Evolutionary conservation across 2,113 vertebrate species (phyloP).

Genomic region (Glaucidium brasilianum): DNA sequence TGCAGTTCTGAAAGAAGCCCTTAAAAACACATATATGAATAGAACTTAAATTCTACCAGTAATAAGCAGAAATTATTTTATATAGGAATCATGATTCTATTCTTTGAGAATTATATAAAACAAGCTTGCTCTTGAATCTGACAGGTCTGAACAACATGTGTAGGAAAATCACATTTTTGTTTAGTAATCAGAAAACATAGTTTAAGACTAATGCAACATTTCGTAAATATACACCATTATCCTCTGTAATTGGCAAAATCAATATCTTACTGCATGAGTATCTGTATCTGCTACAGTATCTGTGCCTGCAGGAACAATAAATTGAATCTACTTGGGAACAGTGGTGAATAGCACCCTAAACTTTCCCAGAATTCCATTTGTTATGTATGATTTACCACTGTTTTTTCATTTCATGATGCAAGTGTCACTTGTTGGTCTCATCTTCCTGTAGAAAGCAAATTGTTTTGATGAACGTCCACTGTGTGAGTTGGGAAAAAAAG

Average conservation of each 20-base stretch:
- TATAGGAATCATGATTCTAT: background rate
- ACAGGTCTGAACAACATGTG: background rate
- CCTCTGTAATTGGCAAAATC: slow-evolving; percentile 25
- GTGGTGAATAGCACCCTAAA: background rate
- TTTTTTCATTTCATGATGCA: background rate
- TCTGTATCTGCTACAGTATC: background rate
- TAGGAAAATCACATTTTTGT: background rate
- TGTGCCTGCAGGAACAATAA: background rate
- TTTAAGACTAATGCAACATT: background rate
- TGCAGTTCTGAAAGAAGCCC: background rate
- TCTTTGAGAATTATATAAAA: background rate
- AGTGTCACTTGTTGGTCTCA: background rate
- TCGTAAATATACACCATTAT: background rate
- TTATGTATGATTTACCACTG: slow-evolving; percentile 10
- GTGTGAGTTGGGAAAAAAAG: background rate
- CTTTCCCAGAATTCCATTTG: slow-evolving; percentile 24
- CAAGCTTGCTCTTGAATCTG: background rate
- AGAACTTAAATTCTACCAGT: background rate
- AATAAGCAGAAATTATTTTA: background rate
- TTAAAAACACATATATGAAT: background rate
- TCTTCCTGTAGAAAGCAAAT: slow-evolving; percentile 21
- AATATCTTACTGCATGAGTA: background rate
- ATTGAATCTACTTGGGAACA: background rate
- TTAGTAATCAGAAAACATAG: background rate
- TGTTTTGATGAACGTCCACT: slow-evolving; percentile 45